These are phyloP conservation scores for Burhinus bistriatus DNA, from an alignment of 2,113 vertebrate species.

Conservation along the genomic window DNA sequence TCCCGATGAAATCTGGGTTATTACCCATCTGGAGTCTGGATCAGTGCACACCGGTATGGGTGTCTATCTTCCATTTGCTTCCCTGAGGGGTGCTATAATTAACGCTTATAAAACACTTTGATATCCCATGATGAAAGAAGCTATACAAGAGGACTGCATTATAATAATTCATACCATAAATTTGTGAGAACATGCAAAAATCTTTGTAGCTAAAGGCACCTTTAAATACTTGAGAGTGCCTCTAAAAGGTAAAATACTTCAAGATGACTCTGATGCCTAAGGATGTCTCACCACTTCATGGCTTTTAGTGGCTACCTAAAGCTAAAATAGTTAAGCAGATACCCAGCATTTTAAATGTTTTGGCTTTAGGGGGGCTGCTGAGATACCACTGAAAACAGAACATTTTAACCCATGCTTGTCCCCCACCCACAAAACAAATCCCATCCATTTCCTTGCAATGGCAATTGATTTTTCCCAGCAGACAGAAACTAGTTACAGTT, in stretches of 20 bases:
- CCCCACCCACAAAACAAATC: background rate
- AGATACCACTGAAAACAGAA: background rate
- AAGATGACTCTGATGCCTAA: slow-evolving; percentile 4
- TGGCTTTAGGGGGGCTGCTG: background rate
- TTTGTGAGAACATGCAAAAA: slow-evolving; percentile 48
- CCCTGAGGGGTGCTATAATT: slow-evolving; percentile 36
- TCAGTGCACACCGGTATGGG: background rate
- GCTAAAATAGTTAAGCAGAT: background rate
- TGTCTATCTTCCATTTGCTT: background rate
- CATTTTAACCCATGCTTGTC: background rate
- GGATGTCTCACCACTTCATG: slow-evolving; percentile 16
- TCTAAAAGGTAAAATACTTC: slow-evolving; percentile 45
- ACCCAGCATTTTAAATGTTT: background rate
- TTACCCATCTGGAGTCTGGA: background rate
- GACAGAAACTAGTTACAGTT: background rate
- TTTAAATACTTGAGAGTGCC: slow-evolving; percentile 41
- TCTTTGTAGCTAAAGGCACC: slow-evolving; percentile 57
- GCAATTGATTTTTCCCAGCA: background rate
- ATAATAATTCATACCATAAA: slow-evolving; percentile 50
- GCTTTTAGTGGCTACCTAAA: slow-evolving; percentile 23
- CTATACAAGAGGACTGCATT: slow-evolving; percentile 19
- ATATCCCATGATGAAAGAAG: slow-evolving; percentile 60
- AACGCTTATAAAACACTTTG: slow-evolving; percentile 54
- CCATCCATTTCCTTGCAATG: background rate
- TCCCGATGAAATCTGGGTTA: background rate